These are phyloP conservation scores for Galerucella nymphaeae DNA, from an alignment of 2,888 invertebrate species.

Conservation along the genomic window DNA sequence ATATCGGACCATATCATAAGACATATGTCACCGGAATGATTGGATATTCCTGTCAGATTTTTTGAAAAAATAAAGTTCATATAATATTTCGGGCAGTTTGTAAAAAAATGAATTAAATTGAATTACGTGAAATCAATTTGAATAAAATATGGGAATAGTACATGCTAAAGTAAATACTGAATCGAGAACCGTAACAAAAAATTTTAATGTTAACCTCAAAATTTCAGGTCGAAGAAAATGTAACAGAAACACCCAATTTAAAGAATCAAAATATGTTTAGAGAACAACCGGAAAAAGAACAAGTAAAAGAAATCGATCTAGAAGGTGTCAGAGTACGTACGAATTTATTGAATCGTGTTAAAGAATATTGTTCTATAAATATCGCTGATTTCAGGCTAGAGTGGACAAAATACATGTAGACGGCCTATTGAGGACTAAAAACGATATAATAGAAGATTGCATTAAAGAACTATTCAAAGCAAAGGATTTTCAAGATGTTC, in stretches of 20 bases:
- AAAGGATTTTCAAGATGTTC: conserved; percentile 86
- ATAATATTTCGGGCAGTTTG: conserved; percentile 1
- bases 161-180: conserved; percentile 63
- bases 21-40: background rate
- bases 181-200: conserved; percentile 18
- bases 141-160: conserved; percentile 62
- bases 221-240: conserved; percentile 49
- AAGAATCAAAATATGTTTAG: conserved; percentile 36
- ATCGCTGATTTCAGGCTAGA: conserved; percentile 70
- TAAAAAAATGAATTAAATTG: conserved; percentile 30
- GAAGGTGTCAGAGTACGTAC: conserved; percentile 67
- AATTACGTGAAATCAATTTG: conserved; percentile 7
- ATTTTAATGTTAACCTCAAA: conserved; percentile 47
- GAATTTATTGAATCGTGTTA: background rate
- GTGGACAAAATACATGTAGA: conserved; percentile 89
- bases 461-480: conserved; percentile 87
- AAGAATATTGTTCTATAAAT: background rate
- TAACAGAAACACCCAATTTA: conserved; percentile 45
- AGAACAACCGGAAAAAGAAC: conserved; percentile 46
- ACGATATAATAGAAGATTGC: conserved; percentile 85
- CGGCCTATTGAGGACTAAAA: conserved; percentile 87
- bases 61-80: background rate
- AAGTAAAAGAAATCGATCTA: conserved; percentile 65
- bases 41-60: background rate
- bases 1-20: background rate